phyloP scores from a whole-genome alignment of 2,888 invertebrate species.

The Maniola hyperantus region DNA sequence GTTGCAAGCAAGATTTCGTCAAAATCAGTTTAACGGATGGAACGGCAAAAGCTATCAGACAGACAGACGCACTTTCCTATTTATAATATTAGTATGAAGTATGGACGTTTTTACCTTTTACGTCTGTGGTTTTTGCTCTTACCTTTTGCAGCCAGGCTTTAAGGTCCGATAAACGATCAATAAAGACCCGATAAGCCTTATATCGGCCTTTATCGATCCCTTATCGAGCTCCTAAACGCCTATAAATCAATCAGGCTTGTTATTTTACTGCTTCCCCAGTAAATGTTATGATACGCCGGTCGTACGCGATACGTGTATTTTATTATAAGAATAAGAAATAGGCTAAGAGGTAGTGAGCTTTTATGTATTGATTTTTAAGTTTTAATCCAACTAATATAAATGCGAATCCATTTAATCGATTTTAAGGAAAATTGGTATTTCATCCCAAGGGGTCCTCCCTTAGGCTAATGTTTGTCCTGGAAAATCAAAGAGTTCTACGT shows the following conservation, averaged over 20 bases:
- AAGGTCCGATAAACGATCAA: conserved; percentile 13
- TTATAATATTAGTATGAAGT: too few species aligned
- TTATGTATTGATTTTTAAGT: too few species aligned
- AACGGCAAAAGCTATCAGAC: too few species aligned
- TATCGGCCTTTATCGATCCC: conserved; percentile 7
- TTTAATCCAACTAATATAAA: too few species aligned
- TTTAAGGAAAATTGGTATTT: too few species aligned
- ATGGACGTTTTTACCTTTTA: neutral
- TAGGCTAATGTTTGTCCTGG: too few species aligned
- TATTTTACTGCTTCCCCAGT: conserved; percentile 45
- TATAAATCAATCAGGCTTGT: conserved; percentile 48
- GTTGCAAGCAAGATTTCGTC: too few species aligned
- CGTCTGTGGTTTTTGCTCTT: neutral
- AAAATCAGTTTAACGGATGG: too few species aligned
- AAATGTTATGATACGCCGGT: conserved; percentile 24
- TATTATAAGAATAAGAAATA: conserved; percentile 21
- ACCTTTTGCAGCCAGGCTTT: neutral
- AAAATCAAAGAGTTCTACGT: too few species aligned
- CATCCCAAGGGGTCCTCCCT: too few species aligned
- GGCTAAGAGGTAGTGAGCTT: conserved; percentile 20
- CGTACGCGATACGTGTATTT: neutral
- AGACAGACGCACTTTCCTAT: too few species aligned
- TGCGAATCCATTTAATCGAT: too few species aligned
- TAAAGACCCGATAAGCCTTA: conserved; percentile 19
- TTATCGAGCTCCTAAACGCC: conserved; percentile 35